phyloP scores from a whole-genome alignment of 2,888 invertebrate species.

The Corythucha ciliata region DNA sequence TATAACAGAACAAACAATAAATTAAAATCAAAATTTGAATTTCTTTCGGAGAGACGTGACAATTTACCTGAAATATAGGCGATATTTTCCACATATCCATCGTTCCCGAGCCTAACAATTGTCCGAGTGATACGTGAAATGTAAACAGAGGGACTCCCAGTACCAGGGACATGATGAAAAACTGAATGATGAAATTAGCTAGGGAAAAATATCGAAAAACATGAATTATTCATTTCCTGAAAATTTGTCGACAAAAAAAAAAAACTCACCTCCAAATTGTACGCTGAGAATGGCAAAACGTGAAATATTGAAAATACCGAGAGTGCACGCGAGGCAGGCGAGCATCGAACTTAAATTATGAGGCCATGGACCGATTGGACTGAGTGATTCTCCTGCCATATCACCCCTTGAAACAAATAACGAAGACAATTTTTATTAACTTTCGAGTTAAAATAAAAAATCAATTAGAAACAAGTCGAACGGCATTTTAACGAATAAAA shows the following conservation, averaged over 20 bases:
- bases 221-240: neutral
- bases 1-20: conserved; percentile 21
- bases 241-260: neutral
- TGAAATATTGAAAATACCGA: conserved; percentile 81
- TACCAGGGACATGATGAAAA: conserved; percentile 68
- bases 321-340: conserved; percentile 73
- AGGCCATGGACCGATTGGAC: conserved; percentile 55
- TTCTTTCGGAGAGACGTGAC: too few species aligned
- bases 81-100: conserved; percentile 91
- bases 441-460: too few species aligned
- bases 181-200: conserved; percentile 82
- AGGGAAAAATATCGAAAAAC: conserved; percentile 38
- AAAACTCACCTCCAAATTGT: conserved; percentile 65
- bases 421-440: too few species aligned
- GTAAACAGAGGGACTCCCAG: conserved; percentile 78
- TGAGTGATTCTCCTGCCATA: conserved; percentile 43
- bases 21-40: neutral
- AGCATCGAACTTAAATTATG: conserved; percentile 66
- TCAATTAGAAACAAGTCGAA: too few species aligned
- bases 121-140: conserved; percentile 74
- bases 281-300: conserved; percentile 77
- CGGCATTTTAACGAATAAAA: too few species aligned
- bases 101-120: conserved; percentile 72
- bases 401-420: too few species aligned
- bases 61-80: conserved; percentile 63